Evolutionary conservation across 2,888 invertebrate genomes (phyloP).

Genomic region (Caenorhabditis macrosperma): DNA sequence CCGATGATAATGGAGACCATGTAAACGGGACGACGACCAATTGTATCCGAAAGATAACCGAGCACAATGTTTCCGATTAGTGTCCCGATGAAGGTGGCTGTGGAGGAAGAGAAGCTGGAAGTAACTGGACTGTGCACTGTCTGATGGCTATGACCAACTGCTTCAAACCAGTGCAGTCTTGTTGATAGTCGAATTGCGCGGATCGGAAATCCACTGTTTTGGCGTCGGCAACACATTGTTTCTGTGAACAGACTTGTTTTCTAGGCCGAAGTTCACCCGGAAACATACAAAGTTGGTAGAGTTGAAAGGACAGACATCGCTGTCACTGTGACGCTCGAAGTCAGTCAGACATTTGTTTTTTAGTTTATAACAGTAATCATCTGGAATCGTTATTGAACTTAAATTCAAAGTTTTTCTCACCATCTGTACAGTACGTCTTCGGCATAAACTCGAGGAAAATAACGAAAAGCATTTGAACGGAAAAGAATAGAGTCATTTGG

Average conservation of each 20-base stretch:
- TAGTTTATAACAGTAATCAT: slow-evolving; percentile 44
- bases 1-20: slow-evolving; percentile 40
- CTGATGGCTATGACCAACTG: too few species aligned
- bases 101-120: slow-evolving; percentile 48
- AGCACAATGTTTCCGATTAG: slow-evolving; percentile 37
- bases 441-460: slow-evolving; percentile 49
- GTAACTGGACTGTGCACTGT: too few species aligned
- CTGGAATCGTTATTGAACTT: slow-evolving; percentile 12
- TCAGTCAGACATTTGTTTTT: slow-evolving; percentile 37
- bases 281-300: slow-evolving; percentile 28
- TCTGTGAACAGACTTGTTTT: slow-evolving; percentile 22
- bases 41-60: slow-evolving; percentile 40
- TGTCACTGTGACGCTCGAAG: slow-evolving; percentile 9
- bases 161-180: slow-evolving; percentile 41
- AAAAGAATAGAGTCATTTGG: slow-evolving; percentile 52
- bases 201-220: slow-evolving; percentile 43
- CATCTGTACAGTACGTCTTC: slow-evolving; percentile 45
- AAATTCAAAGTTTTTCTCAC: too few species aligned
- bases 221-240: slow-evolving; percentile 30
- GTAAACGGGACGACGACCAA: slow-evolving; percentile 39
- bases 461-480: slow-evolving; percentile 52
- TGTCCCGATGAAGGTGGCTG: slow-evolving; percentile 37
- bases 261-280: too few species aligned
- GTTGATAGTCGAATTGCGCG: slow-evolving; percentile 50
- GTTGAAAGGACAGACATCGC: slow-evolving; percentile 33